A percentile compares a stretch with the other conserved stretches of the same genome.
Conservation (phyloP, 2,888 invertebrate species). For the Apodemia duryi region DNA sequence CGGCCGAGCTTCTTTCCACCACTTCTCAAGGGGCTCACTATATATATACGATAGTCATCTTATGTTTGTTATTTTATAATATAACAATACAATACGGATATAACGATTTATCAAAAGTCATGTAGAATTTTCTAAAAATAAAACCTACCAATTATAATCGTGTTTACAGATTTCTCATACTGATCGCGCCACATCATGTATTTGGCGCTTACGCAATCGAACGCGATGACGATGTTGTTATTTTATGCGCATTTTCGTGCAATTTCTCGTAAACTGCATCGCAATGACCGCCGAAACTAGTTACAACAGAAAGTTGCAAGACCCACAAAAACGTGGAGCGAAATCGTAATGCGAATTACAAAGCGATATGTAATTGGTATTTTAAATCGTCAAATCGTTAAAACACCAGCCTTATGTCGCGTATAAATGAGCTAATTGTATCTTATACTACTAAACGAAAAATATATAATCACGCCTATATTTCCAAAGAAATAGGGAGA, state of each 20-base stretch:
- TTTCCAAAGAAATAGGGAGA: too few species aligned
- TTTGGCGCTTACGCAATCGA: neutral
- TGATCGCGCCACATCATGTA: neutral
- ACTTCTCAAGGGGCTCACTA: too few species aligned
- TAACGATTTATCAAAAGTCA: too few species aligned
- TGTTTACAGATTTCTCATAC: neutral
- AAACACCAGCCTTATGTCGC: neutral
- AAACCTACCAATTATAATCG: neutral
- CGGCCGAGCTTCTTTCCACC: too few species aligned
- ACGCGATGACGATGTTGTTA: constrained; percentile 2
- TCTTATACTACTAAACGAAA: too few species aligned
- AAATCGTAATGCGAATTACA: constrained; percentile 7
- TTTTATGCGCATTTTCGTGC: neutral
- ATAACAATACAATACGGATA: too few species aligned
- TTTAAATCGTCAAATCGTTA: neutral
- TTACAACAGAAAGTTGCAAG: constrained; percentile 12
- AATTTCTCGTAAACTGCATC: constrained; percentile 10
- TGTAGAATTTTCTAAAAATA: too few species aligned
- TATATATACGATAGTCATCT: too few species aligned
- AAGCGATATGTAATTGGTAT: neutral
- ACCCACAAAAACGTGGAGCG: constrained; percentile 1
- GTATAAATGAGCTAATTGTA: too few species aligned
- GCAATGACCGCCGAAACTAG: constrained; percentile 1
- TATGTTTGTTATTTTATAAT: too few species aligned
- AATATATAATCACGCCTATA: too few species aligned